Percentiles rank a stretch among this genome's conserved stretches.
These are phyloP conservation scores for Netelia inedita DNA, from an alignment of 2,888 invertebrate species.

Conservation along the genomic window DNA sequence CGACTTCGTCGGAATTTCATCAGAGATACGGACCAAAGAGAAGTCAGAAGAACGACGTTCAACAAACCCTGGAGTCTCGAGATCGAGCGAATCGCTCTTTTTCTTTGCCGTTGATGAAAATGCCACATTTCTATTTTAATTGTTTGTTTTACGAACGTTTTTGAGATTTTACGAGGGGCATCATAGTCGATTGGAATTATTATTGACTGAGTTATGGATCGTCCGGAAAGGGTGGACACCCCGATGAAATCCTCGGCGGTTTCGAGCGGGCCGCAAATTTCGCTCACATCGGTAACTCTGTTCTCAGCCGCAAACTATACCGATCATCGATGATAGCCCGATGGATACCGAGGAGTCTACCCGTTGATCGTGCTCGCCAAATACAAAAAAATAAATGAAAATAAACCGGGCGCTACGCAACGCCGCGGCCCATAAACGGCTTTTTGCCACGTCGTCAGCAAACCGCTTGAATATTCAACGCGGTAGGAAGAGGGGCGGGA, in stretches of 20 bases:
- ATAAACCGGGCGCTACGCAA: conserved; percentile 74
- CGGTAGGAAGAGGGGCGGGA: conserved; percentile 64
- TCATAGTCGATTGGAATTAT: neutral
- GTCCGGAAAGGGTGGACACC: neutral
- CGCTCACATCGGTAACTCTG: conserved; percentile 33
- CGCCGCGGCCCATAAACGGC: conserved; percentile 81
- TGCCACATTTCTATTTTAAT: conserved; percentile 12
- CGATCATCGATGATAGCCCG: conserved; percentile 70
- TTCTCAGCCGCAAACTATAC: conserved; percentile 51
- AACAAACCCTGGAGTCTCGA: neutral
- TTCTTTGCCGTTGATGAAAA: conserved; percentile 2
- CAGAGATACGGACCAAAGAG: neutral
- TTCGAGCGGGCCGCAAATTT: neutral
- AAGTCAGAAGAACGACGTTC: neutral
- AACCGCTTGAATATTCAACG: conserved; percentile 83
- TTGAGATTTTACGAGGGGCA: neutral
- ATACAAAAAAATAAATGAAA: neutral
- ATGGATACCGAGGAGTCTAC: conserved; percentile 74
- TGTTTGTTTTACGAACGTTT: neutral
- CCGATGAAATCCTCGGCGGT: neutral
- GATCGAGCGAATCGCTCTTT: neutral
- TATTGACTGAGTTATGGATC: neutral
- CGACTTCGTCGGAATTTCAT: conserved; percentile 11
- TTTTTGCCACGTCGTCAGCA: conserved; percentile 77
- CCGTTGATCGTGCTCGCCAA: neutral